Conservation (phyloP, 2,888 invertebrate genomes). For the Sussaba pulchella region DNA sequence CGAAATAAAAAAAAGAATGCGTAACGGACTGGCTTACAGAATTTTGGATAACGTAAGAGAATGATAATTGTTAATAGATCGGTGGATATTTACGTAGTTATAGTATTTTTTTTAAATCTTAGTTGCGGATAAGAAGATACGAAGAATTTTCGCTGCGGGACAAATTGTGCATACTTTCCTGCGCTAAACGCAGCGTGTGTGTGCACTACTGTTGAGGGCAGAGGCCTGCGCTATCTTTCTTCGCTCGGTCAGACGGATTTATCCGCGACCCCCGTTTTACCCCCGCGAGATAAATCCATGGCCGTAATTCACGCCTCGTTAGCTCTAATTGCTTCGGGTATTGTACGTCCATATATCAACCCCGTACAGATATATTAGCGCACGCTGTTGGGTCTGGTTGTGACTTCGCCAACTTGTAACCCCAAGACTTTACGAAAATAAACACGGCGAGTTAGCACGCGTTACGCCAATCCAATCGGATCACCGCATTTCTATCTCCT, state of each 20-base stretch:
- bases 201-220: too few species aligned
- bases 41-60: neutral
- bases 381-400: neutral
- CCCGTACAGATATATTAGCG: neutral
- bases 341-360: constrained; percentile 57
- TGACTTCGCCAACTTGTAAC: constrained; percentile 14
- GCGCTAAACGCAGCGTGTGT: too few species aligned
- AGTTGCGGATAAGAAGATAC: constrained; percentile 17
- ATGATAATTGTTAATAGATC: constrained; percentile 4
- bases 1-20: too few species aligned
- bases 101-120: constrained; percentile 6
- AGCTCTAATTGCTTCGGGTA: constrained; percentile 66
- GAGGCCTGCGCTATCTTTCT: constrained; percentile 37
- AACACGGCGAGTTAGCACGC: constrained; percentile 10
- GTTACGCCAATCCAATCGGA: too few species aligned
- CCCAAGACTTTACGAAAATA: constrained; percentile 9
- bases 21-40: constrained; percentile 40
- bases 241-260: constrained; percentile 56
- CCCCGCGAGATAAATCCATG: constrained; percentile 65
- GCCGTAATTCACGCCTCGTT: constrained; percentile 68
- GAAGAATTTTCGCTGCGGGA: constrained; percentile 41
- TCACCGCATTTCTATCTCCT: constrained; percentile 8
- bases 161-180: constrained; percentile 23
- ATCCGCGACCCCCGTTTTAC: constrained; percentile 62
- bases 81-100: neutral